Evolutionary conservation across 2,797 vertebrate genomes (phyloP).

Genomic region (Tympanoctomys barrerae): DNA sequence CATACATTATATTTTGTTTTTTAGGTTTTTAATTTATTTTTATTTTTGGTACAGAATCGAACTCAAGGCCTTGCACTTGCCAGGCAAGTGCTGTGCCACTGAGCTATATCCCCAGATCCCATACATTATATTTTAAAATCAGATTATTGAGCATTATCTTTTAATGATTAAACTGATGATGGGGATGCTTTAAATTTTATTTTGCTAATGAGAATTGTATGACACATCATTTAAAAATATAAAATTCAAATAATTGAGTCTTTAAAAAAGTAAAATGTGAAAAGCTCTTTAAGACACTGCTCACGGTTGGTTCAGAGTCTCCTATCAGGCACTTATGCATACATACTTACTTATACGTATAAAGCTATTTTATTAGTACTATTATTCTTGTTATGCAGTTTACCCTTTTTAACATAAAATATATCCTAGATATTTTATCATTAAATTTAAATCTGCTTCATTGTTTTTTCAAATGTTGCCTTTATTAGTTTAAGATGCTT

Average conservation of each 20-base stretch:
- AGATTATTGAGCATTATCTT: not conserved
- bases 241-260: constrained; percentile 17
- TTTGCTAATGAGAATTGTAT: constrained; percentile 30
- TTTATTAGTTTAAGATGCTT: not conserved
- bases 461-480: not conserved
- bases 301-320: not conserved
- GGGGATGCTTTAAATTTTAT: not conserved
- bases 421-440: not conserved
- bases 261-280: not conserved
- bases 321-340: not conserved
- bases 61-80: too few relatives aligned
- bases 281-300: not conserved
- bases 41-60: too few relatives aligned
- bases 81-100: too few relatives aligned
- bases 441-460: not conserved
- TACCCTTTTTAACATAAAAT: not conserved
- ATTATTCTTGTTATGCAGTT: not conserved
- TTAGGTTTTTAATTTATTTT: too few relatives aligned
- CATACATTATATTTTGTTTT: not conserved
- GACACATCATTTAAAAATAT: not conserved
- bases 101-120: not conserved
- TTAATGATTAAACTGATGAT: not conserved
- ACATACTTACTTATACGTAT: not conserved
- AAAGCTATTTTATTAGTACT: not conserved
- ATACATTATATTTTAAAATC: not conserved